phyloP scores from a whole-genome alignment of 2,113 vertebrate species.

The Hippopotamus amphibius region DNA sequence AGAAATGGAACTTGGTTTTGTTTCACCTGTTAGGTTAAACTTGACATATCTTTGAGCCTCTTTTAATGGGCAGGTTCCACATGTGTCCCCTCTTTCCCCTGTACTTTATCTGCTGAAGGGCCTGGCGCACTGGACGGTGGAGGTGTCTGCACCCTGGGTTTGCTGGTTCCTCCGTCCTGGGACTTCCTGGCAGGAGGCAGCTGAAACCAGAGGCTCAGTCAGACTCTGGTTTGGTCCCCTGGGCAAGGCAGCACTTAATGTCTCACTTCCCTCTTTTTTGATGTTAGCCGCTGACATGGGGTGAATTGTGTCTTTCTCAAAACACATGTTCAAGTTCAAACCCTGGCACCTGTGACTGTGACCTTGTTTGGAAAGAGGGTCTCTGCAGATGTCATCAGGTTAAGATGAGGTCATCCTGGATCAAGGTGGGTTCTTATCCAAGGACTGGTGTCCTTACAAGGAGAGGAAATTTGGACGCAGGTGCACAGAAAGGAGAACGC shows the following conservation, averaged over 20 bases:
- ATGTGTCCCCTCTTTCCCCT: too few species aligned
- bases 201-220: accelerated
- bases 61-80: background rate
- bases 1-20: background rate
- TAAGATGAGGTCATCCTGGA: background rate
- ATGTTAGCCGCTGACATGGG: too few species aligned
- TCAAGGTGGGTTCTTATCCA: too few species aligned
- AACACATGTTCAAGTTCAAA: background rate
- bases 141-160: too few species aligned
- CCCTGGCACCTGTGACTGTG: background rate
- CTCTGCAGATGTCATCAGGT: background rate
- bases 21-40: background rate
- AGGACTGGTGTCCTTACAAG: background rate
- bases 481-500: background rate
- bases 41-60: background rate
- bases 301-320: background rate
- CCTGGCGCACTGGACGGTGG: background rate
- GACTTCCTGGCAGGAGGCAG: background rate
- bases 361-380: background rate
- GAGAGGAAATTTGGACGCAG: background rate
- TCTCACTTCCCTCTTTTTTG: background rate
- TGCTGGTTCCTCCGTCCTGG: background rate
- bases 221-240: background rate
- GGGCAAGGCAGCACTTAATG: background rate
- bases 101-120: background rate